These are phyloP conservation scores for Melanchra persicariae DNA, from an alignment of 2,888 invertebrate species.

Conservation along the genomic window DNA sequence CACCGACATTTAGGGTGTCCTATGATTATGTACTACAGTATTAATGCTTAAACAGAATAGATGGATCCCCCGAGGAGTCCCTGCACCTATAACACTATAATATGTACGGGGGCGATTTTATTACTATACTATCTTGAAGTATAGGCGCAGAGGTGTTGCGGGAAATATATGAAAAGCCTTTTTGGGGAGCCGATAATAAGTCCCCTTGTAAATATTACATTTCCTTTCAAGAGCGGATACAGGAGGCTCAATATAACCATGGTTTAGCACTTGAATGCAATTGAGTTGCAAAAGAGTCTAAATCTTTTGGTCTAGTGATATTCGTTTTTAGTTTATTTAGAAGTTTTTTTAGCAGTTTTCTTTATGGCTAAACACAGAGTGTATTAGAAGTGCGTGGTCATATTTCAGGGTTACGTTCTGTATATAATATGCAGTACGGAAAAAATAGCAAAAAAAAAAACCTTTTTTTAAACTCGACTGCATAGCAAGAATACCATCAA, in stretches of 20 bases:
- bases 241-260: slow-evolving; percentile 54
- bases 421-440: too few relatives aligned
- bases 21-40: slow-evolving; percentile 79
- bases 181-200: slow-evolving; percentile 72
- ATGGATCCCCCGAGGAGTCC: slow-evolving; percentile 84
- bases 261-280: slow-evolving; percentile 46
- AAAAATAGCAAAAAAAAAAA: too few relatives aligned
- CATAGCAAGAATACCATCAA: background rate
- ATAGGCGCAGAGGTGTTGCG: slow-evolving; percentile 78
- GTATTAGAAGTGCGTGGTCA: too few relatives aligned
- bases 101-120: slow-evolving; percentile 86
- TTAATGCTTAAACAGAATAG: slow-evolving; percentile 86
- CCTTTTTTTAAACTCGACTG: too few relatives aligned
- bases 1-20: slow-evolving; percentile 59
- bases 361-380: too few relatives aligned
- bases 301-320: background rate
- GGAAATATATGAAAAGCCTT: slow-evolving; percentile 83
- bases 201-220: slow-evolving; percentile 78
- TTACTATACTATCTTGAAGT: slow-evolving; percentile 84
- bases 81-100: slow-evolving; percentile 82
- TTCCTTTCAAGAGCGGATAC: slow-evolving; percentile 64
- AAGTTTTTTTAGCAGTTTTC: too few relatives aligned
- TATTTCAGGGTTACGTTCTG: too few relatives aligned
- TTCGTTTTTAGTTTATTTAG: background rate
- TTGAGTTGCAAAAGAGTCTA: background rate